A percentile compares a stretch with the other conserved stretches of the same genome.
phyloP scores from a whole-genome alignment of 2,797 vertebrate genomes.

The Protosalanx chinensis region DNA sequence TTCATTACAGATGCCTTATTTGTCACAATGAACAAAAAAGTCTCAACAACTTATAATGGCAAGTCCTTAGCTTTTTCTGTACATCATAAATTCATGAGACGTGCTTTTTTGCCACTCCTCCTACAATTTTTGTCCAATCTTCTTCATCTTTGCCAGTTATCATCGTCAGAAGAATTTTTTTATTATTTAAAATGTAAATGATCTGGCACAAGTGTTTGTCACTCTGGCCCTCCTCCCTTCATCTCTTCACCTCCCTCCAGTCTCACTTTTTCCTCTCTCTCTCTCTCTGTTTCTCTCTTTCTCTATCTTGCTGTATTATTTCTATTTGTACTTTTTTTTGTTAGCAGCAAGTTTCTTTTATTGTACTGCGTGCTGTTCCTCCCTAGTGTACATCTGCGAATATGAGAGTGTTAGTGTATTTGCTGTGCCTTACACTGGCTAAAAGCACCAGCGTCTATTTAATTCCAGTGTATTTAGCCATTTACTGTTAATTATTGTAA shows the following conservation, averaged over 20 bases:
- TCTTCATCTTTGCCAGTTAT: too few relatives aligned
- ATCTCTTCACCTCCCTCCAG: not conserved
- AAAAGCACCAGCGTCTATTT: not conserved
- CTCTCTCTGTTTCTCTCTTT: not conserved
- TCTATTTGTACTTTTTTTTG: too few relatives aligned
- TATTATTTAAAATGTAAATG: too few relatives aligned
- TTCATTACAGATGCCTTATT: too few relatives aligned
- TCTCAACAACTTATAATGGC: too few relatives aligned
- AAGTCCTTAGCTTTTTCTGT: too few relatives aligned
- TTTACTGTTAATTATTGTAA: slow-evolving; percentile 20
- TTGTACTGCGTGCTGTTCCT: not conserved
- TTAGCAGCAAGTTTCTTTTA: too few relatives aligned
- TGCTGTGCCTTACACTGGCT: not conserved
- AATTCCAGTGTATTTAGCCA: slow-evolving; percentile 11
- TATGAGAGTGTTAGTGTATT: not conserved
- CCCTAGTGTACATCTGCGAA: slow-evolving; percentile 1
- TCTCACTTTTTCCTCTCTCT: not conserved
- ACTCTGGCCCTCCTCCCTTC: not conserved
- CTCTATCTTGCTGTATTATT: not conserved
- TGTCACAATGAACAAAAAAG: too few relatives aligned
- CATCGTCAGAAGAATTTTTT: too few relatives aligned
- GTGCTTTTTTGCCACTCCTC: too few relatives aligned
- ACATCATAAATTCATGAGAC: too few relatives aligned
- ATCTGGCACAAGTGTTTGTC: not conserved
- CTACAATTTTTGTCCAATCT: too few relatives aligned